phyloP scores from a whole-genome alignment of 2,888 invertebrate species.

The Megalurothrips usitatus region DNA sequence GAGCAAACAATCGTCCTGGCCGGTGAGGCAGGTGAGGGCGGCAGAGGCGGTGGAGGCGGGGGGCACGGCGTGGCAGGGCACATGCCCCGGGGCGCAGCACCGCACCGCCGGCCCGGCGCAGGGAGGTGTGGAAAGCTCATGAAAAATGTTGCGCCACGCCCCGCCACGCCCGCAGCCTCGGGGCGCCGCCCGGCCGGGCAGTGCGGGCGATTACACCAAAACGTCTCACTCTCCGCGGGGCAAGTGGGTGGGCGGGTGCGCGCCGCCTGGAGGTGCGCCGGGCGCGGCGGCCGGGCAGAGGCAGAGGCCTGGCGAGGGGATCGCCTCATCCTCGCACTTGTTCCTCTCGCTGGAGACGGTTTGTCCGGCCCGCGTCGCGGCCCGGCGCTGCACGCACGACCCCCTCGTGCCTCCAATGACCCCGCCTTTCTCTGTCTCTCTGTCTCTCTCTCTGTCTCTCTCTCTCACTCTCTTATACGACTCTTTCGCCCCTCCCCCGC shows the following conservation, averaged over 20 bases:
- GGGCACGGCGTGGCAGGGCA: background rate
- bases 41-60: background rate
- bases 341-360: background rate
- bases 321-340: background rate
- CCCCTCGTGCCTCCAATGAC: too few relatives aligned
- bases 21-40: background rate
- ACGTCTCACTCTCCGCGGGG: background rate
- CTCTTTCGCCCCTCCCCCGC: too few relatives aligned
- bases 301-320: background rate
- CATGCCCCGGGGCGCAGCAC: background rate
- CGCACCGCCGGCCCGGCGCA: background rate
- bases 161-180: background rate
- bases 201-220: background rate
- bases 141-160: constrained; percentile 8
- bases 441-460: too few relatives aligned
- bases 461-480: too few relatives aligned
- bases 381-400: too few relatives aligned
- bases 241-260: background rate
- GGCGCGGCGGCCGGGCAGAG: too few relatives aligned
- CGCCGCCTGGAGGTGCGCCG: too few relatives aligned
- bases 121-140: constrained; percentile 23
- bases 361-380: too few relatives aligned
- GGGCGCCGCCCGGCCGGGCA: too few relatives aligned
- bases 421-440: too few relatives aligned
- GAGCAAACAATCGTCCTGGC: constrained; percentile 2